Evolutionary conservation across 2,888 invertebrate genomes (phyloP), one percentile per base, ranked within the genome.

Genomic region (Drosophila longiperda): DNA sequence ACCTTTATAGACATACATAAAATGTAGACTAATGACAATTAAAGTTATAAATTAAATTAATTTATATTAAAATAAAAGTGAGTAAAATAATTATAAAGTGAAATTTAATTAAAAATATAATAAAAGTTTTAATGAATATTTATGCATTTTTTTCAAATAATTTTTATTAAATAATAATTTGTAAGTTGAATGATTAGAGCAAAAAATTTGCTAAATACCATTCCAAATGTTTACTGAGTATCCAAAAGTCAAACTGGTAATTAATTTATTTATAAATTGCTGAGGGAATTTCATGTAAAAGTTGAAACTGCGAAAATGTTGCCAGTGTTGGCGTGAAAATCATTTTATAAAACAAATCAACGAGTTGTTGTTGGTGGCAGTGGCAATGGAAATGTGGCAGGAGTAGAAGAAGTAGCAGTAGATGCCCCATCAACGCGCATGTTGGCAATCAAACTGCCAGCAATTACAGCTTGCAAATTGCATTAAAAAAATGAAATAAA

Each of bases 331-430:
- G 85, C 63, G 75, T 85, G 79, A 82, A 82, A 84, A 78, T 85
- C 64, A 85, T 85, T 81, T 84, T 82, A 81, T 82, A 81, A 85
- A 71, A 84, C 66, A 85, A 74, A 81, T 81, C 74, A 78, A 71
- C 59, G 66, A 74, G 64, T 55, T 57, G 40, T 40, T 57, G 32
- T 52, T 50, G 29, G 11, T n/a, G 17, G 17, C 3, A 53, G 9
- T 23, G 36, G 17, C 17, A 32, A 42, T 49, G 53, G 34, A 45
- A 60, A 67, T 65, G 57, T 45, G 1, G n/a, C 40, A 12, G 67
- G 53, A 64, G 66, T 76, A n/a, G n/a, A 26, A 26, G 2, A 26
- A 26, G 26, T 26, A 26, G 12, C 20, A 53, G 26, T 55, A 63
- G 78, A 63, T 73, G 17, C 49, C 17, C 80, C 78, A 80, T 81